These are phyloP conservation scores for Tineola bisselliella DNA, from an alignment of 2,888 invertebrate species.

Conservation along the genomic window DNA sequence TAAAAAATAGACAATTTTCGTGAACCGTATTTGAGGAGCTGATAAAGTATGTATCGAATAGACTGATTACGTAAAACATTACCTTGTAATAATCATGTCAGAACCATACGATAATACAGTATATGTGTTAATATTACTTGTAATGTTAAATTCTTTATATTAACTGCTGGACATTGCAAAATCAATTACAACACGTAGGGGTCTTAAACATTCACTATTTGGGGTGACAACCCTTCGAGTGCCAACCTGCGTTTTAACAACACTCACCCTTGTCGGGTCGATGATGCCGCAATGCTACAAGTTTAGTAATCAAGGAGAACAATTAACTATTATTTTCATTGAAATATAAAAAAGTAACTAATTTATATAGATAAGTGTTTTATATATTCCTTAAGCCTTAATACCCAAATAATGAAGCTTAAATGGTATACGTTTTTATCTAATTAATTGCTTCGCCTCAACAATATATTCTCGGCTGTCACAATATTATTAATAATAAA, in stretches of 20 bases:
- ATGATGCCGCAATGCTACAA: not conserved
- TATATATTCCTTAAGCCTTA: no score
- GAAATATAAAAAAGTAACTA: no score
- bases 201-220: not conserved
- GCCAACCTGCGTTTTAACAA: not conserved
- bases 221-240: not conserved
- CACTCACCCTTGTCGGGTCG: not conserved
- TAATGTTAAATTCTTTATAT: no score
- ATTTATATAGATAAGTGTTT: no score
- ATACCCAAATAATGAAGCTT: no score
- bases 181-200: no score
- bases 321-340: no score
- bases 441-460: no score
- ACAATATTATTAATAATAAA: not conserved
- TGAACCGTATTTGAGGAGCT: not conserved
- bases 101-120: not conserved
- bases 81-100: slow-evolving; percentile 3
- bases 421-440: no score
- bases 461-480: no score
- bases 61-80: not conserved
- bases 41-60: not conserved
- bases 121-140: not conserved
- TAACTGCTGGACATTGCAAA: no score
- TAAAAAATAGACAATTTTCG: not conserved
- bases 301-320: no score